Evolutionary conservation across 2,113 vertebrate species (phyloP).

Genomic region (Sterrhoptilus dennistouni): DNA sequence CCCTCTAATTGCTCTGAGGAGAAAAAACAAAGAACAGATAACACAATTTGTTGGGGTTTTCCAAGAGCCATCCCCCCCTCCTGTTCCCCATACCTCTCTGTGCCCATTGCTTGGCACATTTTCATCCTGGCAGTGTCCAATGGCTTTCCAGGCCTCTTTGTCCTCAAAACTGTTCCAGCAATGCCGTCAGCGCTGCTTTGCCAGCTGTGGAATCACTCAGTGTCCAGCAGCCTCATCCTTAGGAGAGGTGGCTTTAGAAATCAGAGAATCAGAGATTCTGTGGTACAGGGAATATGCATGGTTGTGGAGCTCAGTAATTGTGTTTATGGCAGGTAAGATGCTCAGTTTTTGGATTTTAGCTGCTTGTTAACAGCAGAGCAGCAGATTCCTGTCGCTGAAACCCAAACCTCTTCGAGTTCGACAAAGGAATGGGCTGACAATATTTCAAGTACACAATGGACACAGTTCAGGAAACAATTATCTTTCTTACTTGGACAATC

Average conservation of each 20-base stretch:
- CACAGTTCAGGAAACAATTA: conserved; percentile 64
- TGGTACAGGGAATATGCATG: fast-evolving
- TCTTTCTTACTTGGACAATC: conserved; percentile 56
- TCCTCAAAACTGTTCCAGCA: not conserved
- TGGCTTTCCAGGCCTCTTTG: not conserved
- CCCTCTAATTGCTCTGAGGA: not conserved
- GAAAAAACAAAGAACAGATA: not conserved
- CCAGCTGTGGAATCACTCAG: not conserved
- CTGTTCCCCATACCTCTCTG: not conserved
- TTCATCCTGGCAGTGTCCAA: not conserved
- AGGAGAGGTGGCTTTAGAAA: not conserved
- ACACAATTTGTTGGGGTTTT: fast-evolving
- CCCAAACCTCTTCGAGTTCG: not conserved
- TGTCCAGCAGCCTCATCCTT: not conserved
- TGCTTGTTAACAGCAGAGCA: not conserved
- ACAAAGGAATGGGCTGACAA: conserved; percentile 19
- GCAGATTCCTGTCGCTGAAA: not conserved
- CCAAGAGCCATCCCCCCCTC: not conserved
- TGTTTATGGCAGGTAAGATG: not conserved
- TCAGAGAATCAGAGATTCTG: fast-evolving
- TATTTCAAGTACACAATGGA: conserved; percentile 29
- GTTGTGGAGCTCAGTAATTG: not conserved
- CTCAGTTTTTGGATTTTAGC: not conserved
- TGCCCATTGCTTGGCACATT: not conserved
- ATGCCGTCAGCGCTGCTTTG: not conserved